Conservation (phyloP, 2,888 invertebrate genomes). For the Dynastes tityus region DNA sequence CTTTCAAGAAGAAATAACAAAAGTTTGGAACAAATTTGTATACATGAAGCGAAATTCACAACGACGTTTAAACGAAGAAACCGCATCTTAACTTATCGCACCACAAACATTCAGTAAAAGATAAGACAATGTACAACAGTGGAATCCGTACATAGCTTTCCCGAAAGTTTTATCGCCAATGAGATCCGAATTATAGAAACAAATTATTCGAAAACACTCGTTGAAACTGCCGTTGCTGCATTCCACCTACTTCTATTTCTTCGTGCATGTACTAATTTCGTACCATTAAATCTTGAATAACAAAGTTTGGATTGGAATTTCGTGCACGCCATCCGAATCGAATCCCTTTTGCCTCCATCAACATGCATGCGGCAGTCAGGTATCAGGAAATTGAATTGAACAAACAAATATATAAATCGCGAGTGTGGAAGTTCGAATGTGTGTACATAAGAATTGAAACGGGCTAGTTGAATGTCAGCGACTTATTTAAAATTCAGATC, state of each 20-base stretch:
- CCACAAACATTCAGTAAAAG: neutral
- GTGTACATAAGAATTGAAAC: conserved; percentile 45
- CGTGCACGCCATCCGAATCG: conserved; percentile 39
- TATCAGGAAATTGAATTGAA: conserved; percentile 62
- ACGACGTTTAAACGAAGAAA: neutral
- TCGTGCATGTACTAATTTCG: conserved; percentile 44
- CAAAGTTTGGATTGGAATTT: conserved; percentile 44
- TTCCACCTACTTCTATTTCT: conserved; percentile 38
- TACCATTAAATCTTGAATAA: conserved; percentile 44
- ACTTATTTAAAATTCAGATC: conserved; percentile 33
- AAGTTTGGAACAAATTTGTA: too few species aligned
- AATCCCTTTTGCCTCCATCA: conserved; percentile 20
- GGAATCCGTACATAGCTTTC: neutral
- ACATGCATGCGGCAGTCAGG: conserved; percentile 25
- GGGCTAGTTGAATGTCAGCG: conserved; percentile 11
- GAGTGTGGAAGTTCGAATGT: conserved; percentile 41
- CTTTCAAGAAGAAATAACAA: too few species aligned
- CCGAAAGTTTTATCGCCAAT: conserved; percentile 22
- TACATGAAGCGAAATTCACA: too few species aligned
- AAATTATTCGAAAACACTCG: conserved; percentile 39
- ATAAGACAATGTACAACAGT: conserved; percentile 3
- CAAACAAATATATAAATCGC: conserved; percentile 65
- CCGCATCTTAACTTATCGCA: neutral
- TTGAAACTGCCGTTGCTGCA: conserved; percentile 28
- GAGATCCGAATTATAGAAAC: conserved; percentile 32